Evolutionary conservation across 2,888 invertebrate species (phyloP).

Genomic region (Ephialtes manifestator): DNA sequence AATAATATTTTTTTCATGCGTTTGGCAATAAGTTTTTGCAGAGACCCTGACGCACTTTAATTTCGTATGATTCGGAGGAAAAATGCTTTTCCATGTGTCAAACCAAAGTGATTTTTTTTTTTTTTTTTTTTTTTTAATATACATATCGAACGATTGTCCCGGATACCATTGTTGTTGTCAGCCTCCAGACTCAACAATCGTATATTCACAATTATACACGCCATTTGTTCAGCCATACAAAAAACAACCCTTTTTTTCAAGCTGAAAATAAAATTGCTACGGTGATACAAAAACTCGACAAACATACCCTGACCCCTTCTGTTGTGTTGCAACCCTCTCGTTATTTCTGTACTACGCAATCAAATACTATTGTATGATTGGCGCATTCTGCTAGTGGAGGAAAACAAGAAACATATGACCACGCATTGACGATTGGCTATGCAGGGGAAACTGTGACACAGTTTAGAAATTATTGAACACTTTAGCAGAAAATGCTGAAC

Average conservation of each 20-base stretch:
- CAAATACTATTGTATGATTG: constrained; percentile 2
- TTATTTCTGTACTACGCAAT: constrained; percentile 26
- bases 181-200: constrained; percentile 27
- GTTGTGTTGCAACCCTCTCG: constrained; percentile 7
- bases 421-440: not conserved
- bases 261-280: constrained; percentile 22
- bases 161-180: constrained; percentile 37
- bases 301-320: constrained; percentile 3
- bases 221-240: constrained; percentile 30
- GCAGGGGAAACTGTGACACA: not conserved
- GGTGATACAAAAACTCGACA: constrained; percentile 6
- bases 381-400: not conserved
- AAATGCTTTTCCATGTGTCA: constrained; percentile 28
- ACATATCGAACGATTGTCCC: constrained; percentile 51
- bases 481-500: not conserved
- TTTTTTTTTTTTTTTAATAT: constrained; percentile 53
- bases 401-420: constrained; percentile 8
- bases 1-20: constrained; percentile 39
- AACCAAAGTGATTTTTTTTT: not conserved
- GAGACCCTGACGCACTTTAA: constrained; percentile 10
- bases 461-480: not conserved
- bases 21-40: constrained; percentile 16
- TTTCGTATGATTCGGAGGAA: constrained; percentile 56
- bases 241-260: constrained; percentile 22
- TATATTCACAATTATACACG: constrained; percentile 46